These are phyloP conservation scores for Ypsolopha sequella DNA, from an alignment of 2,888 invertebrate genomes.

Conservation along the genomic window DNA sequence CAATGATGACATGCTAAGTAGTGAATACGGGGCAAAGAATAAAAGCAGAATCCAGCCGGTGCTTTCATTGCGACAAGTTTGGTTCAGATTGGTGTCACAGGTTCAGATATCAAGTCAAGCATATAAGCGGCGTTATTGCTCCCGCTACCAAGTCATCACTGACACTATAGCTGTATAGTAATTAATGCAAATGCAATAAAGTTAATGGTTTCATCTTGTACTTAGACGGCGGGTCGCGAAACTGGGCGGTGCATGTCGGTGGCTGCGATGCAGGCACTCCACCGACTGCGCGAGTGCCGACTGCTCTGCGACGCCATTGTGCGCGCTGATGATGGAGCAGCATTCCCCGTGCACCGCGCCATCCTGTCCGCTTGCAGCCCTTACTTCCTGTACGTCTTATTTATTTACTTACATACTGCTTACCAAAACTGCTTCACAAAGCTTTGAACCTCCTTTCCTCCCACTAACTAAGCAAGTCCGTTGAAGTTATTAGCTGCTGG, in stretches of 20 bases:
- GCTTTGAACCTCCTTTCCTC: too few species aligned
- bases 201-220: slow-evolving; percentile 27
- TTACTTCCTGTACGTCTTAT: slow-evolving; percentile 81
- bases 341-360: slow-evolving; percentile 88
- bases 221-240: slow-evolving; percentile 66
- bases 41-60: too few species aligned
- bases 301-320: slow-evolving; percentile 90
- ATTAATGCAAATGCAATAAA: not conserved
- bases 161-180: not conserved
- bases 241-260: slow-evolving; percentile 82
- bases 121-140: too few species aligned
- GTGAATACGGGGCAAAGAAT: too few species aligned
- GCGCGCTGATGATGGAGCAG: slow-evolving; percentile 83
- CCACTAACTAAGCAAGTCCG: too few species aligned
- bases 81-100: too few species aligned
- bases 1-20: too few species aligned
- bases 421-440: too few species aligned
- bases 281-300: slow-evolving; percentile 85
- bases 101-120: too few species aligned
- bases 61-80: too few species aligned
- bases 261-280: slow-evolving; percentile 86
- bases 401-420: not conserved
- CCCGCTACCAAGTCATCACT: too few species aligned
- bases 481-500: too few species aligned
- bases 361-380: slow-evolving; percentile 90